Evolutionary conservation across 2,797 vertebrate genomes (phyloP), one percentile per base, ranked within the genome.

Genomic region (Spinus pinus): DNA sequence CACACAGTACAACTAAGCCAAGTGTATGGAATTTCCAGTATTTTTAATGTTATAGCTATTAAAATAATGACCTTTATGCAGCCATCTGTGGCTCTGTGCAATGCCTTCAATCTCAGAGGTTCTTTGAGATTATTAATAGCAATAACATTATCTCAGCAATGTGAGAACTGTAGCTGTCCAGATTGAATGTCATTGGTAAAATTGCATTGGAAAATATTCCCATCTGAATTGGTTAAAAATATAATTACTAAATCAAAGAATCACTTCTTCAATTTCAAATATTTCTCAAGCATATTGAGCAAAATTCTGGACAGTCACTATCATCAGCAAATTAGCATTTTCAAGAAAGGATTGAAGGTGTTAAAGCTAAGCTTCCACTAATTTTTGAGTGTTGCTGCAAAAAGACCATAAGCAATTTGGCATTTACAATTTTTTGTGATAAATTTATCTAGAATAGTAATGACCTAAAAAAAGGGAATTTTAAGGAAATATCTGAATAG

Each of bases 31-130:
- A 30, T 66, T 66, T 84, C 47, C 62, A 85, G 15, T 81, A 85
- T 53, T 96, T 96, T 95, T 93, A 86, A 91, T 89, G 35, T 51
- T 56, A 65, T 46, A 53, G 14, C 33, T 86, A 18, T 94, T 86
- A 90, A 96, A 97, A 83, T 93, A 93, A 93, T 94, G 49, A 94
- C 60, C 56, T 92, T 92, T 53, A 82, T 90, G 51, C n/a, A 93
- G 41, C 42, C 39, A 51, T 88, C 87, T 85, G 30, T 50, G 54
- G 15, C 49, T 80, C 64, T 73, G 10, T 4, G 7, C 64, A 81
- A 10, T 57, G 30, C 58, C 56, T 91, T 75, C 44, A 94, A 53
- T 56, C 22, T 41, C 4, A 8, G 30, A 50, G 57, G 24, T 85
- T 91, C 88, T 71, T 75, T 77, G 72, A 73, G 81, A 70, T 92